Percentiles rank a stretch among this genome's conserved stretches.
Evolutionary conservation across 2,888 invertebrate genomes (phyloP).

Genomic region (Scaptomyza cyrtandrae): DNA sequence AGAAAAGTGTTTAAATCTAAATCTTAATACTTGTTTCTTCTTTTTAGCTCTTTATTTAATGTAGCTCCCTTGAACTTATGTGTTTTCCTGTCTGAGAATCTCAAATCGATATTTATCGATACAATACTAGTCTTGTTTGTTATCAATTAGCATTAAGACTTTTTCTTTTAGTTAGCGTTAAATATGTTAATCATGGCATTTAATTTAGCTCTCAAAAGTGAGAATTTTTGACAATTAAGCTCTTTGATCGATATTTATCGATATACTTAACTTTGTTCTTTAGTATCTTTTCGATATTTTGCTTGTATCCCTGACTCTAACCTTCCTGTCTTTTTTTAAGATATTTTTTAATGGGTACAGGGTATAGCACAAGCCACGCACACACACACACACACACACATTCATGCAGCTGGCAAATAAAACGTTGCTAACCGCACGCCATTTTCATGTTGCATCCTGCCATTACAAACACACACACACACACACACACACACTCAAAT

Average conservation of each 20-base stretch:
- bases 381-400: slow-evolving; percentile 1
- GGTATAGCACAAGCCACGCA: slow-evolving; percentile 21
- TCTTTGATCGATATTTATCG: neutral
- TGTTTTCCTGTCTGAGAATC: no score
- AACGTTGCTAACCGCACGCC: slow-evolving; percentile 76
- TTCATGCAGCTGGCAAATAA: slow-evolving; percentile 58
- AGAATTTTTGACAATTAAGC: no score
- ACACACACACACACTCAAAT: neutral
- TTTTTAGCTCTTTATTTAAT: no score
- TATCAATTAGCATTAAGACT: no score
- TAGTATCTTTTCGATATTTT: neutral
- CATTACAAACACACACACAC: slow-evolving; percentile 56
- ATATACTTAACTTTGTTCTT: neutral
- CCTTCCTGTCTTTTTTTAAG: neutral
- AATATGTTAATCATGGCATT: no score
- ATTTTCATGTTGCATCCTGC: slow-evolving; percentile 80
- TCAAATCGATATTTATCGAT: no score
- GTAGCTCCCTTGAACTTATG: no score
- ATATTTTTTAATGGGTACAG: neutral
- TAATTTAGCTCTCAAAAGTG: no score
- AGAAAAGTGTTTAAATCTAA: no score
- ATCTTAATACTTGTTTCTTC: no score
- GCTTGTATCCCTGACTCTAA: neutral
- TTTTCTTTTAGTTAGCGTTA: no score
- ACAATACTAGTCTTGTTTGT: no score